Conservation (phyloP, 1,140 invertebrate species). For the Trichomalopsis sarcophagae region DNA sequence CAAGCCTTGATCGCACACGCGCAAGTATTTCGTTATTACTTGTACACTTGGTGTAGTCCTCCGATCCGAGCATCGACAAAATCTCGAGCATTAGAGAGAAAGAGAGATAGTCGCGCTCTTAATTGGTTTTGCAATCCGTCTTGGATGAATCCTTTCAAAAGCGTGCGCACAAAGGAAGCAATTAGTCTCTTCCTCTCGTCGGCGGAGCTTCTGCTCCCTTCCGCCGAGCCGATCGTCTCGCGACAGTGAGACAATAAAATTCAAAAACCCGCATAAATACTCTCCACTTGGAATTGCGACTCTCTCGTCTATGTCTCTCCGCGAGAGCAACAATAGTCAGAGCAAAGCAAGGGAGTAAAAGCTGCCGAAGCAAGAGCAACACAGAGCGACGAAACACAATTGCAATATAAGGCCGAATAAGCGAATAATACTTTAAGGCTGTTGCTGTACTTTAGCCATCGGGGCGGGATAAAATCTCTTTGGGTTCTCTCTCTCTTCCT, state of each 20-base stretch:
- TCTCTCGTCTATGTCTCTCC: background rate
- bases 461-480: constrained; percentile 23
- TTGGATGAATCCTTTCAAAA: constrained; percentile 15
- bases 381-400: constrained; percentile 19
- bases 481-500: background rate
- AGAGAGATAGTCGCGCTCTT: background rate
- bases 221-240: background rate
- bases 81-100: background rate
- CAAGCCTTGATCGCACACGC: no score
- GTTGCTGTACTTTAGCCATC: background rate
- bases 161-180: constrained; percentile 18
- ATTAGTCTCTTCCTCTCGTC: constrained; percentile 14
- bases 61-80: background rate
- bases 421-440: constrained; percentile 27
- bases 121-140: constrained; percentile 24
- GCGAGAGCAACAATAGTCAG: background rate
- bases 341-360: background rate
- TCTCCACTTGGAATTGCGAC: constrained; percentile 6
- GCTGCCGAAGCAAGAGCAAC: background rate
- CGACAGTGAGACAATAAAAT: constrained; percentile 1
- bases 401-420: constrained; percentile 35
- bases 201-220: background rate
- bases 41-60: no score
- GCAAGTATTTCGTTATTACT: no score
- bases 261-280: constrained; percentile 16